These are phyloP conservation scores for Erethizon dorsatum DNA, from an alignment of 2,797 vertebrate species.

Conservation along the genomic window DNA sequence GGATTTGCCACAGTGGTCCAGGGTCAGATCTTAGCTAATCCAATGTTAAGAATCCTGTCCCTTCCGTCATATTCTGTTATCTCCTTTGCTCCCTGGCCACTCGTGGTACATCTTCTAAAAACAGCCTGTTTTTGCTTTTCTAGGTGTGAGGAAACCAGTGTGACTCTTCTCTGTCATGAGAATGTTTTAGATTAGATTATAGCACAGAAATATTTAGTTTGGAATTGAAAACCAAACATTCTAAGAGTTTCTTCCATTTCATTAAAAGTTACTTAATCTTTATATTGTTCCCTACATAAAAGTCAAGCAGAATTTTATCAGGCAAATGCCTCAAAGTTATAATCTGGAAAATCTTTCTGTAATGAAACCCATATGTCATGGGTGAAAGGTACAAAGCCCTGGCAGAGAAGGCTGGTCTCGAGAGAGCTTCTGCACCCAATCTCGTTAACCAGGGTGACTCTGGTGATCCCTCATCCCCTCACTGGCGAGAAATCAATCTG, in stretches of 20 bases:
- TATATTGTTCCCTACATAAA: conserved; percentile 90
- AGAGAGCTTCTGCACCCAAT: conserved; percentile 90
- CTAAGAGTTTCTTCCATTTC: conserved; percentile 89
- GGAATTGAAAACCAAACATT: conserved; percentile 85
- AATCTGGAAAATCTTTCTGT: conserved; percentile 90
- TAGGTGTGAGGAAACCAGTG: not conserved
- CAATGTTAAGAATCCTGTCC: not conserved
- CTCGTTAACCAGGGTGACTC: conserved; percentile 91
- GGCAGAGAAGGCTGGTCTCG: conserved; percentile 90
- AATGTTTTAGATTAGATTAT: conserved; percentile 68
- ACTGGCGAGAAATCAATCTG: conserved; percentile 91
- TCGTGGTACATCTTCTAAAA: conserved; percentile 7
- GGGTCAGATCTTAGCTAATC: not conserved
- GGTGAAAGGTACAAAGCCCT: conserved; percentile 89
- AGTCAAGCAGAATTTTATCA: conserved; percentile 89
- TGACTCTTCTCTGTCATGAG: conserved; percentile 28
- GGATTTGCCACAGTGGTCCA: not conserved
- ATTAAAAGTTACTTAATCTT: conserved; percentile 91
- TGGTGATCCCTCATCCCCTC: conserved; percentile 91
- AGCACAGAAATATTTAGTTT: conserved; percentile 85
- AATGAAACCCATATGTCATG: conserved; percentile 92
- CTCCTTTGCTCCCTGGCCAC: conserved; percentile 39
- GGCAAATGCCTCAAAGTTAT: conserved; percentile 91
- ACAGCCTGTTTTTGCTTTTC: conserved; percentile 22
- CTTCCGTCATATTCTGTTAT: not conserved